Conservation (phyloP, 30 jellyfish, hydroid and myxozoan species). For the Pelagia noctiluca region DNA sequence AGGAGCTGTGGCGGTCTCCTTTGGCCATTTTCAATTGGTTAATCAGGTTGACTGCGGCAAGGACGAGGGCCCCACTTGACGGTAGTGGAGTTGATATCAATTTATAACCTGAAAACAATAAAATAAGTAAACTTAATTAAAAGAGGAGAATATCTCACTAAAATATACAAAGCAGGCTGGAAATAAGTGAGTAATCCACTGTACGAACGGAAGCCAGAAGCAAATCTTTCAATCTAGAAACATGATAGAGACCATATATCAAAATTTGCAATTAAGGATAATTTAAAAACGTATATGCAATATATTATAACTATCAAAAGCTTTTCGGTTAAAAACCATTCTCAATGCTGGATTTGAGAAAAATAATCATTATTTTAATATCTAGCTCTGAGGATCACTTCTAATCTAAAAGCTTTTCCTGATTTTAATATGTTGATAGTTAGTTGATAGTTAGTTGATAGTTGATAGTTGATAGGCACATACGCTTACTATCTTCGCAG, state of each 20-base stretch:
- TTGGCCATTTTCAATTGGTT: conserved; percentile 30
- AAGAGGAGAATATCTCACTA: background rate
- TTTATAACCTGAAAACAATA: conserved; percentile 50
- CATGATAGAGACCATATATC: background rate
- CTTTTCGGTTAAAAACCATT: no score
- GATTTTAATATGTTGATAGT: no score
- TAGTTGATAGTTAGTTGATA: no score
- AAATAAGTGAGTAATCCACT: background rate
- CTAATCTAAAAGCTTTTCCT: no score
- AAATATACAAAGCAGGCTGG: background rate
- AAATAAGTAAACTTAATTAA: background rate
- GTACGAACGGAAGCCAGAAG: no score
- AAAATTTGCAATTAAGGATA: background rate
- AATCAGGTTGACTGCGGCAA: conserved; percentile 64
- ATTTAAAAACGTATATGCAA: no score
- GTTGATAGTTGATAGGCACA: no score
- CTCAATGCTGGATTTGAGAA: no score
- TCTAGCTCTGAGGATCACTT: no score
- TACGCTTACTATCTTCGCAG: no score
- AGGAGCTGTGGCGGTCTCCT: conserved; percentile 20
- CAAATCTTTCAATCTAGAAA: background rate
- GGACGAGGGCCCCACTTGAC: conserved; percentile 73
- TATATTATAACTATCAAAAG: no score
- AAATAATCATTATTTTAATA: no score
- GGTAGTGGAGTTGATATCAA: conserved; percentile 75